phyloP scores from a whole-genome alignment of 2,888 invertebrate species.

The Ischnus inquisitorius region DNA sequence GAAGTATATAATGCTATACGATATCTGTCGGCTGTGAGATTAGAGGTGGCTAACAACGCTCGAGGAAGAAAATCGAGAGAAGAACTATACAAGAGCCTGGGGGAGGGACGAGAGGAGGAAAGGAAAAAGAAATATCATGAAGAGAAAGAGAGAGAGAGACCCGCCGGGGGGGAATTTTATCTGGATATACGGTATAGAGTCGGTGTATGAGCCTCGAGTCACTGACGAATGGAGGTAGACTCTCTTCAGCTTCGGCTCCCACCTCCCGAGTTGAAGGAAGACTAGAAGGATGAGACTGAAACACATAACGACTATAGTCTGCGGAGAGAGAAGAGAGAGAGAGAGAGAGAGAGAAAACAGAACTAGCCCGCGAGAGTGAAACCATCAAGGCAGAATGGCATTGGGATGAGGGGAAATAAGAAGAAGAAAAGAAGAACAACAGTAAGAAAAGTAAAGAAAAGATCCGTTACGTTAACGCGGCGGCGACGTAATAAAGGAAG shows the following conservation, averaged over 20 bases:
- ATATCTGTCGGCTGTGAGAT: constrained; percentile 31
- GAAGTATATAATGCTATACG: constrained; percentile 22
- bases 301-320: neutral
- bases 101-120: neutral
- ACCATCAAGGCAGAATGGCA: constrained; percentile 53
- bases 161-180: neutral
- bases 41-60: constrained; percentile 46
- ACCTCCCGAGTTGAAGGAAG: constrained; percentile 62
- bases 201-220: constrained; percentile 39
- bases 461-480: constrained; percentile 44
- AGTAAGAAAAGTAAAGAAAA: constrained; percentile 43
- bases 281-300: constrained; percentile 34
- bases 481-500: constrained; percentile 52
- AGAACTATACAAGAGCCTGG: constrained; percentile 14
- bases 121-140: constrained; percentile 11
- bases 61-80: constrained; percentile 40
- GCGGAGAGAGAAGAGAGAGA: constrained; percentile 13
- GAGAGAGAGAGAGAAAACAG: too few relatives aligned
- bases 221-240: constrained; percentile 53
- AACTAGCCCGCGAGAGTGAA: constrained; percentile 37
- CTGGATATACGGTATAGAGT: neutral
- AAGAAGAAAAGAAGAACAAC: constrained; percentile 6
- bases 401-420: constrained; percentile 27
- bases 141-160: too few relatives aligned
- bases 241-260: constrained; percentile 55